Evolutionary conservation across 92 coral and sea anemone species (phyloP), one percentile per base, ranked within the genome.

Genomic region (Porites evermanni): DNA sequence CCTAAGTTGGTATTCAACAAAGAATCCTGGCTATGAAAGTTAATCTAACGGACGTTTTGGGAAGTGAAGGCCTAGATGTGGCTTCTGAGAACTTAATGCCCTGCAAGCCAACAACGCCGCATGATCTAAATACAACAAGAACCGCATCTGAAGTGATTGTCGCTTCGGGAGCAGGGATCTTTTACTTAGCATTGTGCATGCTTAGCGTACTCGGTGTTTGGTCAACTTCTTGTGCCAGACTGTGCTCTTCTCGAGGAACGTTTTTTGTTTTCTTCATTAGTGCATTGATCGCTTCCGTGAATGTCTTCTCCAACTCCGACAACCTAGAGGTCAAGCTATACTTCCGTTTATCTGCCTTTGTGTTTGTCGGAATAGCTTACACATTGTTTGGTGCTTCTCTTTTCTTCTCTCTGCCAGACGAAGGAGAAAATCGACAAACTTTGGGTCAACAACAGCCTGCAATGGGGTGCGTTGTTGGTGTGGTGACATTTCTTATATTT

Each of bases 391-490:
- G 92, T 14, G 92, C 79, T 20, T 38, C 61, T 53, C 82, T 69
- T 20, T 84, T 89, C 64, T 89, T 89, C 56, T 21, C 17, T 10
- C 21, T 53, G 8, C 84, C 88, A 84, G 23, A 13, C 16, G 24
- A 66, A 17, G 16, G 64, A 12, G 8, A 61, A 58, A 60, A 44
- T 75, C 60, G 14, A 60, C 70, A 21, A 26, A 60, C 85, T 23
- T 51, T 89, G 24, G 80, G 79, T 29, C 50, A 17, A 61, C 85
- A 84, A 0, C 92, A 89, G 21, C 92, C 92, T 12, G 84, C 85
- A 7, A 84, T 89, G 92, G 92, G 92, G 12, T 50, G 32, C 51
- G 92, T 89, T 5, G 70, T 89, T 17, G 72, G 84, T 9, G 63
- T 16, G 12, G 63, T 89, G 14, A 89, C 92, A 8, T 77, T 78